Evolutionary conservation across 2,113 vertebrate species (phyloP).

Genomic region (Sapayoa aenigma): DNA sequence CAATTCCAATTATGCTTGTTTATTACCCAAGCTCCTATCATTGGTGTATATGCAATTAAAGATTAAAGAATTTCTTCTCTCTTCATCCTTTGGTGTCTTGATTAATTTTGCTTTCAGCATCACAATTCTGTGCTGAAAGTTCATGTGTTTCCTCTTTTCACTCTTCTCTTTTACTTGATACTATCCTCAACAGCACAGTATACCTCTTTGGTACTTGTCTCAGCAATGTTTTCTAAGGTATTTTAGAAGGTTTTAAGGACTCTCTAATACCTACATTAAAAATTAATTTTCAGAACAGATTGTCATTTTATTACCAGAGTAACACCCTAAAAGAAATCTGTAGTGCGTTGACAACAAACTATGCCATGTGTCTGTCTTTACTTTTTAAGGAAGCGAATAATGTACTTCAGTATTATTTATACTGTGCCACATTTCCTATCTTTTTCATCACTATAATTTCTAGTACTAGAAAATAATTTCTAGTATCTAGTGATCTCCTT

Average conservation of each 20-base stretch:
- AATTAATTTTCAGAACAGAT: conserved; percentile 6
- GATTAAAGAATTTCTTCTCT: conserved; percentile 57
- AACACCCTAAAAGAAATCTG: not conserved
- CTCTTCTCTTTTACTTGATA: not conserved
- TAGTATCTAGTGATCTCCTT: not conserved
- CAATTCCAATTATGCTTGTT: conserved; percentile 51
- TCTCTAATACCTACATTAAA: not conserved
- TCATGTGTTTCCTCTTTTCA: conserved; percentile 6
- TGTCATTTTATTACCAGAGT: not conserved
- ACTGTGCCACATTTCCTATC: not conserved
- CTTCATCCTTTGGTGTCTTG: conserved; percentile 33
- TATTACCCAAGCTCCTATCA: conserved; percentile 36
- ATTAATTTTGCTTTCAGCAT: conserved; percentile 56
- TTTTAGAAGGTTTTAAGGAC: not conserved
- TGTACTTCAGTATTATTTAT: not conserved
- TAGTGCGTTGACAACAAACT: not conserved
- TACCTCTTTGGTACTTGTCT: not conserved
- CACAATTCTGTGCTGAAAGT: not conserved
- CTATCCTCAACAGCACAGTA: not conserved
- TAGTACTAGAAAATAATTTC: not conserved
- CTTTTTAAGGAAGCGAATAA: not conserved
- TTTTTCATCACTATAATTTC: not conserved
- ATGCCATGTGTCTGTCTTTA: not conserved
- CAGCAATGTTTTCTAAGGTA: not conserved
- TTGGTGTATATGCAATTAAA: conserved; percentile 44